Percentiles rank a stretch among this genome's conserved stretches.
Evolutionary conservation across 92 coral and sea anemone species (phyloP).

Genomic region (Blastomussa wellsi): DNA sequence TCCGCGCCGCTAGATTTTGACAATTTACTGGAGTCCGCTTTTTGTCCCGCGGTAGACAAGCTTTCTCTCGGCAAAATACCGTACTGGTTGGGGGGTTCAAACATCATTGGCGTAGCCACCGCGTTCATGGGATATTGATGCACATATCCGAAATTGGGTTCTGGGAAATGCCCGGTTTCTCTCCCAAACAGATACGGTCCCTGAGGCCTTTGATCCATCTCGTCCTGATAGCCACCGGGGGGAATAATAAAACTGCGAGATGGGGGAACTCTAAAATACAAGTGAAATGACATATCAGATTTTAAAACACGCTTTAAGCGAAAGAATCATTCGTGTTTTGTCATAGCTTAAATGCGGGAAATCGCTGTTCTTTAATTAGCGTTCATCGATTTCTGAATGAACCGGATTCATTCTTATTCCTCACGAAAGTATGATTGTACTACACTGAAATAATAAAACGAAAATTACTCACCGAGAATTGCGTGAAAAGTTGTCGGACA

Average conservation of each 20-base stretch:
- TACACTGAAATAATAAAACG: too few relatives aligned
- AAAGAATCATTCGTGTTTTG: too few relatives aligned
- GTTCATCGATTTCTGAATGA: too few relatives aligned
- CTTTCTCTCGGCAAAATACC: conserved; percentile 16
- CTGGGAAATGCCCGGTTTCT: background rate
- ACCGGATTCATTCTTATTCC: too few relatives aligned
- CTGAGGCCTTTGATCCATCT: conserved; percentile 11
- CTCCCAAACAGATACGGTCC: conserved; percentile 21
- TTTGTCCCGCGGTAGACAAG: conserved; percentile 20
- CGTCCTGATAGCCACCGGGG: background rate
- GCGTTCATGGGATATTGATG: conserved; percentile 20
- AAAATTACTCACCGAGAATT: too few relatives aligned
- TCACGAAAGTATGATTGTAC: too few relatives aligned
- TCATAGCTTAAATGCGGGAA: too few relatives aligned
- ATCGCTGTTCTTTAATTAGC: too few relatives aligned
- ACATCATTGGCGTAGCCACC: conserved; percentile 10
- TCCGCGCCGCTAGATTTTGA: conserved; percentile 4
- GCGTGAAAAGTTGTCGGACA: too few relatives aligned
- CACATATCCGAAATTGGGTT: conserved; percentile 12
- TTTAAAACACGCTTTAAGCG: too few relatives aligned
- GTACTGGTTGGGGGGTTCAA: conserved; percentile 21
- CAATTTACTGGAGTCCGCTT: conserved; percentile 11
- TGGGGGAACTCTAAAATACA: conserved; percentile 33
- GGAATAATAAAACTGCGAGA: conserved; percentile 17
- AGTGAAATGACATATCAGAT: too few relatives aligned